Base-by-base conservation (phyloP, 2,797 vertebrate genomes). In the Anguilla marmorata region DNA sequence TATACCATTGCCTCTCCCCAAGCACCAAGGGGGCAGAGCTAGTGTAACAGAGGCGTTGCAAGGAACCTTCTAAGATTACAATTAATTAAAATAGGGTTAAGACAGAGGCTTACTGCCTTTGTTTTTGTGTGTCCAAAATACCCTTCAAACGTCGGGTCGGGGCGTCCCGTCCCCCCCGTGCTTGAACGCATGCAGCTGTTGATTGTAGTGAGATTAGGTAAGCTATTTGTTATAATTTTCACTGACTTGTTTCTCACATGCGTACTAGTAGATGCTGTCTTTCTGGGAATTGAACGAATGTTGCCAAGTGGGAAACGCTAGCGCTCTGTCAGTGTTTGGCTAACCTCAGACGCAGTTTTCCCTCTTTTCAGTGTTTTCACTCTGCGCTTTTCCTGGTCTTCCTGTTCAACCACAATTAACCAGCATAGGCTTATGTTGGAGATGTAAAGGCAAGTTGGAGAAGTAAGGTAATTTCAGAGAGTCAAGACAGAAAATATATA, bases 71-170 rank as follows among this genome's bases (percentile, higher is more conserved):
- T 91, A 87, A 88, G 85, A 88, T 90, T 92, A 90, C 89, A 89
- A 50, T 88, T 91, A 88, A 92, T 93, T 92, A 91, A 91, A 93
- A 92, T 86, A 89, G 92, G 89, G 91, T 92, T 91, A 92, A 89
- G 89, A 91, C 86, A 63, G 86, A 69, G 86, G 88, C 86, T 87
- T 82, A 52, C 69, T 56, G 72, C 88, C 80, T 85, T 92, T 92
- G 90, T 90, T 90, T 90, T 89, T 91, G 89, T 92, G 88, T 91
- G 91, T 91, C 85, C 88, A 88, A 91, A 89, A 79, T 87, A 91
- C 83, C 48, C 79, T 88, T 88, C 90, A 87, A 89, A 90, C 87
- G 66, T 69, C 24, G 27, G n/a, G 86, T 85, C 76, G 83, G 66
- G 48, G 66, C 83, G 48, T 76, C 85, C 50, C 41, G 21, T 45